Base-by-base conservation (phyloP, 1,140 invertebrate species). In the Chlorops oryzae region DNA sequence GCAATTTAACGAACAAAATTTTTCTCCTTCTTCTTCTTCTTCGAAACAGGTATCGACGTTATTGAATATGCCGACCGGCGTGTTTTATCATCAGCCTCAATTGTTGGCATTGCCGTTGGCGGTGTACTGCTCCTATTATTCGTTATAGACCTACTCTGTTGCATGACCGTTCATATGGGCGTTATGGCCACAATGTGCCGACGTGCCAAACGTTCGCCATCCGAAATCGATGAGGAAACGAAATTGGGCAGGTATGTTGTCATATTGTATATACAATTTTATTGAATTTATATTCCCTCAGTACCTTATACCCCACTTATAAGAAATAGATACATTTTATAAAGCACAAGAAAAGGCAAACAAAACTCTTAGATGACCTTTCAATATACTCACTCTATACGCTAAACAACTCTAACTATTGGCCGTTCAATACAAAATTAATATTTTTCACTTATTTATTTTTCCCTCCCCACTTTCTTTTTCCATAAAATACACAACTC, bases 171-270 rank as follows among this genome's bases (percentile, higher is more conserved):
- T 3, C 62, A 78, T 79, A 73, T 74, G 78, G 86, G 86, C 35
- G 79, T 89, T 22, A 80, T 88, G 57, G 85, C 83, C 34, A 79
- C 83, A 39, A 74, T 87, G 50, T 88, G 84, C 60, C 81, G 85
- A 40, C 73, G 77, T 58, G 62, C 65, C 15, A 79, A 77, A 53
- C 61, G 70, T 35, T 70, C 70, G 22, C 70, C 70, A 24, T 72
- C 70, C 13, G 70, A 72, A 24, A 63, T 72, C 55, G 86, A 88
- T 47, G 87, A 89, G 22, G 86, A 89, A 72, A 77, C 84, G 0
- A 89, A 88, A 72, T 73, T 88, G 28, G 85, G 86, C 78, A 89
- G 86, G 87, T 90, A 80, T 74, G 72, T 40, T 40, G n/a, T n/a
- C n/a, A n/a, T n/a, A n/a, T n/a, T n/a, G n/a, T n/a, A n/a, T n/a